These are phyloP conservation scores for Lithosia quadra DNA, from an alignment of 2,888 invertebrate genomes.

Conservation along the genomic window DNA sequence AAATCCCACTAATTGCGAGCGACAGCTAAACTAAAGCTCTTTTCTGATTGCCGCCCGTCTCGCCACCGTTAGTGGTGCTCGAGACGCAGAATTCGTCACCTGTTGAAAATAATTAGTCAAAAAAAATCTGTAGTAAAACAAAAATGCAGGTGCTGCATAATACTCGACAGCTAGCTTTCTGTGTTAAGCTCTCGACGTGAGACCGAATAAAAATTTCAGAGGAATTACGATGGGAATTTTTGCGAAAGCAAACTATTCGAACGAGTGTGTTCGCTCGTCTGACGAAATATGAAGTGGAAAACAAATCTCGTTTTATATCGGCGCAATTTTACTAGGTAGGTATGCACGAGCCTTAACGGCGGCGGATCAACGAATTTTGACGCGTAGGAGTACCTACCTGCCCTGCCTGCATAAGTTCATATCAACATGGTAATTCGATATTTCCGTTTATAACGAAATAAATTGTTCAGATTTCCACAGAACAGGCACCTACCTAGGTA, in stretches of 20 bases:
- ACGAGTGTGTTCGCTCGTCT: slow-evolving; percentile 65
- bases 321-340: slow-evolving; percentile 48
- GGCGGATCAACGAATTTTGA: background rate
- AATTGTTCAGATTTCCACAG: no score
- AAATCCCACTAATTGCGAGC: slow-evolving; percentile 80
- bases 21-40: slow-evolving; percentile 76
- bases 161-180: slow-evolving; percentile 74
- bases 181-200: slow-evolving; percentile 76
- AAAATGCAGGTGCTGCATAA: slow-evolving; percentile 79
- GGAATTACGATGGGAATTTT: slow-evolving; percentile 67
- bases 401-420: no score
- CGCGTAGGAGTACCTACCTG: no score
- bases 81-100: slow-evolving; percentile 85
- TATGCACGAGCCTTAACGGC: slow-evolving; percentile 4
- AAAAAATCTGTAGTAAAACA: slow-evolving; percentile 84
- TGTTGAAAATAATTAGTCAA: slow-evolving; percentile 88
- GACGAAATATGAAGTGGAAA: slow-evolving; percentile 67
- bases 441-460: no score
- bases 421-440: no score
- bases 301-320: slow-evolving; percentile 58
- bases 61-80: slow-evolving; percentile 75
- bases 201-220: slow-evolving; percentile 54
- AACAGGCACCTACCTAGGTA: no score
- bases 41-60: slow-evolving; percentile 75
- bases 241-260: slow-evolving; percentile 67